Evolutionary conservation across 2,113 vertebrate species (phyloP).

Genomic region (Mionectes macconnelli): DNA sequence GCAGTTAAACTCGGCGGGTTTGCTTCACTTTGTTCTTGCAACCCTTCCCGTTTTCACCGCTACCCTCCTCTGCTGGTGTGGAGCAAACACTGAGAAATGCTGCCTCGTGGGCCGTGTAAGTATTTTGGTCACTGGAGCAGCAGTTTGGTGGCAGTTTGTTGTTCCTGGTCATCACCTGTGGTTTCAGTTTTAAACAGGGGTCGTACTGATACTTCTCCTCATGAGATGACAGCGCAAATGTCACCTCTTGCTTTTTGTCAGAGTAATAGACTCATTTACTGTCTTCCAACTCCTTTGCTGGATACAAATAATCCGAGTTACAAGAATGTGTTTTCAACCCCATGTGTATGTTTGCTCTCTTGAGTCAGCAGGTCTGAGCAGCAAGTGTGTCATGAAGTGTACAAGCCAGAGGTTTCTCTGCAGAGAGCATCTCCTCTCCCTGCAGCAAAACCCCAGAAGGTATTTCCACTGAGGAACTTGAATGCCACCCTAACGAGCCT

Average conservation of each 20-base stretch:
- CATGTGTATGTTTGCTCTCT: background rate
- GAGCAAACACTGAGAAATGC: accelerated
- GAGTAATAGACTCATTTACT: background rate
- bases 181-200: background rate
- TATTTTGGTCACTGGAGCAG: accelerated
- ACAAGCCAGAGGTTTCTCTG: no score
- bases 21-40: background rate
- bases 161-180: background rate
- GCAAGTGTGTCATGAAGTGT: background rate
- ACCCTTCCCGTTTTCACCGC: background rate
- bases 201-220: background rate
- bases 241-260: background rate
- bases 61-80: background rate
- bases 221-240: no score
- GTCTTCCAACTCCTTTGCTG: accelerated
- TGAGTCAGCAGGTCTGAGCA: accelerated
- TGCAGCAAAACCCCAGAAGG: background rate
- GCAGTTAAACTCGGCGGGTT: accelerated
- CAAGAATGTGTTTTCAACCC: background rate
- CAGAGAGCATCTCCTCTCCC: background rate
- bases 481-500: background rate
- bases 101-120: background rate
- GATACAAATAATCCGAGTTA: background rate
- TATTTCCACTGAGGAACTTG: background rate
- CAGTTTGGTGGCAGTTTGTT: background rate